Conservation (phyloP, 2,888 invertebrate genomes). For the Alitta virens region DNA sequence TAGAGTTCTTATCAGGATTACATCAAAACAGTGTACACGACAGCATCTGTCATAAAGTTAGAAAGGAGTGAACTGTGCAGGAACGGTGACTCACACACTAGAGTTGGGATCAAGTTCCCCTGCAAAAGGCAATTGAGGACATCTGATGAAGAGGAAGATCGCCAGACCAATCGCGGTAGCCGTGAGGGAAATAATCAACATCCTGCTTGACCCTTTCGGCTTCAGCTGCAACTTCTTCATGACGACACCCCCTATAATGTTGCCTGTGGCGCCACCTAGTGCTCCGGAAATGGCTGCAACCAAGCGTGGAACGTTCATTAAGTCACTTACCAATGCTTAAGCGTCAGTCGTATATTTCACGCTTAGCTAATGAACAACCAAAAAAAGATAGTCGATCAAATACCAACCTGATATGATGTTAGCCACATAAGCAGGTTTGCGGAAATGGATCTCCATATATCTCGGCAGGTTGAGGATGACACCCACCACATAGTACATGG, state of each 20-base stretch:
- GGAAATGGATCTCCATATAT: conserved; percentile 31
- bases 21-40: too few relatives aligned
- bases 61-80: too few relatives aligned
- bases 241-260: conserved; percentile 22
- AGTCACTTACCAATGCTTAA: too few relatives aligned
- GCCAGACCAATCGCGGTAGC: background rate
- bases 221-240: conserved; percentile 22
- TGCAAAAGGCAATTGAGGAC: conserved; percentile 26
- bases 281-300: conserved; percentile 17
- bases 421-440: conserved; percentile 24
- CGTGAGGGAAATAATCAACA: conserved; percentile 13
- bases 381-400: too few relatives aligned
- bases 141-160: conserved; percentile 20
- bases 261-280: conserved; percentile 21
- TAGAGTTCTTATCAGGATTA: too few relatives aligned
- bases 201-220: conserved; percentile 13
- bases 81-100: conserved; percentile 13
- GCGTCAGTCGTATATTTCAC: too few relatives aligned
- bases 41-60: too few relatives aligned
- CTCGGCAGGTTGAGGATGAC: conserved; percentile 25
- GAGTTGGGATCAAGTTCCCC: conserved; percentile 9
- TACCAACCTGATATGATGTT: conserved; percentile 24
- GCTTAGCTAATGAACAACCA: too few relatives aligned
- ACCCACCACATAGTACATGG: conserved; percentile 24
- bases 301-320: too few relatives aligned